A percentile compares a stretch with the other conserved stretches of the same genome.
These are phyloP conservation scores for Rhinopithecus roxellana DNA, from an alignment of 2,113 vertebrate genomes.

Conservation along the genomic window DNA sequence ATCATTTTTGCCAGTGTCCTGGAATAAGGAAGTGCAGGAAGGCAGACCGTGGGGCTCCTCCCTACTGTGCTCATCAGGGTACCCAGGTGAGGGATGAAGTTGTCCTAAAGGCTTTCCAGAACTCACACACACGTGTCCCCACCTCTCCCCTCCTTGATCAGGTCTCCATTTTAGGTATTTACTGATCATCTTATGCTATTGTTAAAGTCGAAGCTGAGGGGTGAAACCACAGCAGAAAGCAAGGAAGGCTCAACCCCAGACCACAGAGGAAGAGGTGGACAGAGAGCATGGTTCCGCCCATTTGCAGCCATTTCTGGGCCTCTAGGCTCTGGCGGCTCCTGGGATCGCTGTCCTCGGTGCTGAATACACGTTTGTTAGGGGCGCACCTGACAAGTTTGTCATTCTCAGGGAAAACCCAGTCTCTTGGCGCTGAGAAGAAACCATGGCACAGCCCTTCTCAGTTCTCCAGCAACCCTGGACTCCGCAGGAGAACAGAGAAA, in stretches of 20 bases:
- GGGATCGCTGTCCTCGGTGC: not conserved
- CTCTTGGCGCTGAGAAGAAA: not conserved
- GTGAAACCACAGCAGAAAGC: not conserved
- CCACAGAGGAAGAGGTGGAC: not conserved
- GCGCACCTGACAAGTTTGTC: not conserved
- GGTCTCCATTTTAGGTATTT: not conserved
- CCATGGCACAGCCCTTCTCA: not conserved
- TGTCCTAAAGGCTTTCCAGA: not conserved
- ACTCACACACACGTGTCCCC: not conserved
- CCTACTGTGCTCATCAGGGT: not conserved
- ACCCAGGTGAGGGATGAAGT: not conserved
- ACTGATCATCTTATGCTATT: not conserved
- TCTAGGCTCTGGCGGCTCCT: not conserved
- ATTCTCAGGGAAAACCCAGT: not conserved
- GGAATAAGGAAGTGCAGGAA: not conserved
- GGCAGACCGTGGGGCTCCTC: not conserved
- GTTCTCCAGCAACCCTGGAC: not conserved
- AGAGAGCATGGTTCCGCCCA: not conserved
- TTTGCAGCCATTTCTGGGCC: not conserved
- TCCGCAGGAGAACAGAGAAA: not conserved
- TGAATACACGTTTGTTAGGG: not conserved
- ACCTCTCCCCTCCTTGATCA: too few relatives aligned
- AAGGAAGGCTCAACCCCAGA: not conserved
- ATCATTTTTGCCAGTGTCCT: not conserved
- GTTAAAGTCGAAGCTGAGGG: not conserved